Evolutionary conservation across 1,140 invertebrate species (phyloP).

Genomic region (Leptopilina clavipes): DNA sequence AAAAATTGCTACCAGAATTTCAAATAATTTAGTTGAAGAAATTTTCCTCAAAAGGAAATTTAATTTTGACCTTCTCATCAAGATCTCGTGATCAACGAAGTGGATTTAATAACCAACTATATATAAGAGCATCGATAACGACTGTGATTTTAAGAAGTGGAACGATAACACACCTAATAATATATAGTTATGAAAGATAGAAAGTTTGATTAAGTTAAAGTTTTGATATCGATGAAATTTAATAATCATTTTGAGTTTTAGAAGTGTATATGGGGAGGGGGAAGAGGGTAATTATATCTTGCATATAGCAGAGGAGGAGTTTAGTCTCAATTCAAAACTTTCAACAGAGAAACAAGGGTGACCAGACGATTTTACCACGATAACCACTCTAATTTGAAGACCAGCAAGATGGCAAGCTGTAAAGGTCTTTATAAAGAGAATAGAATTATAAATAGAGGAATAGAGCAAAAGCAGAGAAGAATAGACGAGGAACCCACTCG

Average conservation of each 20-base stretch:
- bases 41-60: background rate
- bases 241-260: conserved; percentile 28
- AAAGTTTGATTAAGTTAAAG: conserved; percentile 5
- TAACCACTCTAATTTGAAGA: conserved; percentile 29
- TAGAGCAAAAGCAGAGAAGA: conserved; percentile 27
- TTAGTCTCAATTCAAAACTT: conserved; percentile 18
- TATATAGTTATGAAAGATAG: background rate
- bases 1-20: background rate
- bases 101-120: background rate
- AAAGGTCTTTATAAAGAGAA: conserved; percentile 54
- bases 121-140: conserved; percentile 10
- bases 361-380: conserved; percentile 29
- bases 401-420: conserved; percentile 20
- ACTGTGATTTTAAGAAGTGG: conserved; percentile 21
- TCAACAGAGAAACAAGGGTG: conserved; percentile 10
- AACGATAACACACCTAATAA: conserved; percentile 16
- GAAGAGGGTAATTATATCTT: too few relatives aligned
- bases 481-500: conserved; percentile 33
- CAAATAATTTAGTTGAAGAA: background rate
- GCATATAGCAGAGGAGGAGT: background rate
- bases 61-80: conserved; percentile 12
- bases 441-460: conserved; percentile 58
- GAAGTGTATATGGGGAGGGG: background rate
- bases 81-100: background rate
- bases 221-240: conserved; percentile 25